Conservation (phyloP, 1,140 invertebrate genomes). For the Mycetomoellerius zeteki region DNA sequence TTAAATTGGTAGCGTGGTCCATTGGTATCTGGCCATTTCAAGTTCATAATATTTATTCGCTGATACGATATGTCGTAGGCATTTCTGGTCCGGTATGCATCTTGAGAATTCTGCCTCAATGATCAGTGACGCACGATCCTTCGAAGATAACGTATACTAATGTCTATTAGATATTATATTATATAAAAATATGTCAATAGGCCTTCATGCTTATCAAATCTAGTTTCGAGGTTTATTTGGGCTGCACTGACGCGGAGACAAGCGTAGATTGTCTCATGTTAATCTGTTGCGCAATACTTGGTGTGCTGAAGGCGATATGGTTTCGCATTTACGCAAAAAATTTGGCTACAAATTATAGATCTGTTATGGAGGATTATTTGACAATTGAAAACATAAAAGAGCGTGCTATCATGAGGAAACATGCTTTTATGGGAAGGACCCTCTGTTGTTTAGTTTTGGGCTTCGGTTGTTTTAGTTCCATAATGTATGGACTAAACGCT, state of each 20-base stretch:
- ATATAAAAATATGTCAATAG: constrained; percentile 27
- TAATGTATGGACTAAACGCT: neutral
- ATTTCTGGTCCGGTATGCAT: neutral
- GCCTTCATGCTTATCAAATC: neutral
- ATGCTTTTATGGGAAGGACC: constrained; percentile 37
- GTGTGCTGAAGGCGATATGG: neutral
- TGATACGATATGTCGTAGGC: neutral
- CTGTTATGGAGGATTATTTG: constrained; percentile 29
- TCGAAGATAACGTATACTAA: neutral
- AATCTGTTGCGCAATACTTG: constrained; percentile 20
- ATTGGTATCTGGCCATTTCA: constrained; percentile 65
- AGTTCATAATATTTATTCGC: neutral
- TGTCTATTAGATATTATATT: neutral
- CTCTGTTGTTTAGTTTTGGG: neutral
- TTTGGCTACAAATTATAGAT: constrained; percentile 42
- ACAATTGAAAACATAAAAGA: neutral
- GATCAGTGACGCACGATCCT: neutral
- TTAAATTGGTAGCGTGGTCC: constrained; percentile 44
- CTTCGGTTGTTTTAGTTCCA: neutral
- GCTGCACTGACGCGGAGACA: constrained; percentile 24
- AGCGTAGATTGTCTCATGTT: constrained; percentile 40
- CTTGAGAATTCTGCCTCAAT: neutral
- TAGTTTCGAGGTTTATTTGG: constrained; percentile 31
- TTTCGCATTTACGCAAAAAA: constrained; percentile 11
- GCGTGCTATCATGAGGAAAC: constrained; percentile 22